Evolutionary conservation across 2,888 invertebrate species (phyloP), one percentile per base, ranked within the genome.

Genomic region (Lasioglossum vierecki): DNA sequence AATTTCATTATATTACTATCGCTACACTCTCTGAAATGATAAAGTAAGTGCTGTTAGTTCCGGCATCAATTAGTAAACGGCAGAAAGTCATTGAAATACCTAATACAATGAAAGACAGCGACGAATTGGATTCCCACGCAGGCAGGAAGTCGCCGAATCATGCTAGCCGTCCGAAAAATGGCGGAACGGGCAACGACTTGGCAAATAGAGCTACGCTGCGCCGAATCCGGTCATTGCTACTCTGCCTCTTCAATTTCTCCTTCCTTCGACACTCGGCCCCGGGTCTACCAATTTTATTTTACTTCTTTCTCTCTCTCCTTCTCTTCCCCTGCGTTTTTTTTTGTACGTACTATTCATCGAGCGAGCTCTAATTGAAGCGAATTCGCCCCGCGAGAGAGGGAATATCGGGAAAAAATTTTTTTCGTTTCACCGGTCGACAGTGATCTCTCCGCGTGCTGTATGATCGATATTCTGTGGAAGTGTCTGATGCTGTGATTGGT

Each of bases 351-450:
- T 88, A 90, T 91, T 91, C 91, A 90, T 89, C 86, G 85, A 82
- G 82, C 87, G 87, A 90, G 87, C 83, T 91, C 89, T 92, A 92
- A 92, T 92, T 91, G 90, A 91, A 91, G 89, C 90, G 88, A 85
- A 85, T 81, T 87, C 83, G 85, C 49, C 72, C 72, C 73, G 79
- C 80, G 76, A 72, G 80, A 60, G 71, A 76, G 82, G 57, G 85
- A 79, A 88, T 89, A 88, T 90, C 77, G 90, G 82, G 82, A 82
- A 88, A 84, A 88, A 90, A 82, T 75, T 86, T 86, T 85, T 82
- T 85, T 86, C 85, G 84, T 83, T 85, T 80, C 79, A 66, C 53
- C 76, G 76, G 60, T 53, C 85, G 85, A 79, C 89, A 84, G 85
- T 68, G 87, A 89, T 89, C 89, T 82, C 81, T 82, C 81, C 78